Base-by-base conservation (phyloP, 2,888 invertebrate genomes). In the Darwinula stevensoni region DNA sequence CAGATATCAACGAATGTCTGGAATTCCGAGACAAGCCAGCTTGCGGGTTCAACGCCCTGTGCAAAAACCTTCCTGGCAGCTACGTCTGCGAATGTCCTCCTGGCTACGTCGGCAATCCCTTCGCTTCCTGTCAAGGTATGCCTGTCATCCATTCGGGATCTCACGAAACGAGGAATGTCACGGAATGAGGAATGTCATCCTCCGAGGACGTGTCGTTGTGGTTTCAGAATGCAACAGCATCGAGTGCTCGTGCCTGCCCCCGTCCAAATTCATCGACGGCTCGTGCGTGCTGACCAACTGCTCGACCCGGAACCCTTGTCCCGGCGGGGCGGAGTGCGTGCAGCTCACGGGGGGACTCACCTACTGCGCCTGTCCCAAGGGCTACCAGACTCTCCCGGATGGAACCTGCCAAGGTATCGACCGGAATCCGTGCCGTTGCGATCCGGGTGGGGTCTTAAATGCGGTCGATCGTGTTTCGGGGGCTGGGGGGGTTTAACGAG, bases 341-440 rank as follows among this genome's bases (percentile, higher is more conserved):
- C 65, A 72, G 3, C 80, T 82, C 40, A 70, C 80, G 11, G 76
- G 76, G 16, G 75, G 74, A 31, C 72, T 78, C 2, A 82, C 80
- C 48, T 84, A 84, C 47, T 84, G 84, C 44, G 82, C 82, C 31
- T 84, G 84, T 47, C 82, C 82, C 4, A 67, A 73, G 46, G 82
- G 84, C 12, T 80, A 63, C 48, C 63, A 65, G 35, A 69, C 73
- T 14, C 63, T 63, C 34, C 45, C 58, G 2, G 75, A 78, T 44
- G 75, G 78, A 12, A 62, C 70, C n/a, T 82, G 82, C 45, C 59
- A 65, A 49, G 56, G 56, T 56, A 29, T 29, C 6, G n/a, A 22
- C n/a, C 11, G 11, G n/a, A 11, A 11, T 22, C n/a, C n/a, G 11
- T 22, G 11, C n/a, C 22, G 22, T 22, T 22, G 11, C n/a, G 22